Conservation (phyloP, 2,888 invertebrate genomes). For the Xiphydria camelus region DNA sequence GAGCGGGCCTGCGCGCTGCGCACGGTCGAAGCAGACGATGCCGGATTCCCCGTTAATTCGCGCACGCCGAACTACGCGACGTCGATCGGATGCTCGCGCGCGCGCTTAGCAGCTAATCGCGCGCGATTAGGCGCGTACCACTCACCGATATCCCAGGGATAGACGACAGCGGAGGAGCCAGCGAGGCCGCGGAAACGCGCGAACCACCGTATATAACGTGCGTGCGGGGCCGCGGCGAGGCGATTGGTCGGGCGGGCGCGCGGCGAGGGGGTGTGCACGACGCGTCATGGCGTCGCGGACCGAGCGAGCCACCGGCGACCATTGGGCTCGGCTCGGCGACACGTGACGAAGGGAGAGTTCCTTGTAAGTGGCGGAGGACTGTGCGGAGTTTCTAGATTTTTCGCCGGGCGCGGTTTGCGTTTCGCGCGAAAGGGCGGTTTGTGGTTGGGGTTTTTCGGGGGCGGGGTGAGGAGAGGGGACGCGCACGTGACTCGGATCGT, state of each 20-base stretch:
- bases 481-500: too few relatives aligned
- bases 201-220: constrained; percentile 49
- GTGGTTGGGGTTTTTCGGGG: too few relatives aligned
- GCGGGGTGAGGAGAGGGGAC: too few relatives aligned
- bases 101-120: constrained; percentile 21
- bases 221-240: constrained; percentile 46
- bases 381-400: too few relatives aligned
- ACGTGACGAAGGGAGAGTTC: too few relatives aligned
- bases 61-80: constrained; percentile 8
- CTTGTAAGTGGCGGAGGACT: too few relatives aligned
- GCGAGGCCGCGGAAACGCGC: constrained; percentile 44
- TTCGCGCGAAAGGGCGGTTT: too few relatives aligned
- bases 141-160: constrained; percentile 40
- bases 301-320: constrained; percentile 9
- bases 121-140: constrained; percentile 19
- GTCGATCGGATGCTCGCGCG: constrained; percentile 19
- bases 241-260: constrained; percentile 36
- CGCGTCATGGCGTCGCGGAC: constrained; percentile 51
- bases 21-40: constrained; percentile 52
- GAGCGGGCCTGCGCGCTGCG: constrained; percentile 57
- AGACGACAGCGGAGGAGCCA: constrained; percentile 33
- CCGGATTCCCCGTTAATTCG: constrained; percentile 32
- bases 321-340: constrained; percentile 38
- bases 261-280: constrained; percentile 30
- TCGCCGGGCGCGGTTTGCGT: too few relatives aligned